Evolutionary conservation across 2,797 vertebrate genomes (phyloP), one percentile per base, ranked within the genome.

Genomic region (Macropodus opercularis): DNA sequence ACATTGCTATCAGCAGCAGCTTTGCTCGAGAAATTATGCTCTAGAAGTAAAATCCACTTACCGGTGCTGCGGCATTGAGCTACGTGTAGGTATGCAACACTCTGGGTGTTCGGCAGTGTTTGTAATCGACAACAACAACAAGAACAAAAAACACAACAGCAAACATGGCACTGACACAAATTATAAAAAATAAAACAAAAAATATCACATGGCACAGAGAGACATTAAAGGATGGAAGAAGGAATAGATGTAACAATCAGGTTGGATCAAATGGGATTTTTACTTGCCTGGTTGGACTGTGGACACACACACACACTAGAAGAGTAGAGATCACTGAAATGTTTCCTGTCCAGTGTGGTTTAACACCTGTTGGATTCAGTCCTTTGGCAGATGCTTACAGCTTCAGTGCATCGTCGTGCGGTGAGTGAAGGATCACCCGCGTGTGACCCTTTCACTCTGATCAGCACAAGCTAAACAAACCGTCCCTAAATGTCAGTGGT

Each of bases 381-480:
- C 52, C 52, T 46, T 49, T 39, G 43, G 60, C 78, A 77, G 67
- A 85, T 75, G 80, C 63, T 81, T 72, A 47, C 55, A 54, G 48
- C 44, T 55, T 69, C 47, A 41, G 36, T 39, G 46, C 55, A 69
- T 77, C 75, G 72, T 58, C 59, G 77, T 48, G 69, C 72, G 8
- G 27, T 66, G 78, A 79, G 62, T 67, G 80, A 80, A 46, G 78
- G 64, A 68, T 79, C 27, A 34, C 72, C 63, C 38, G 27, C 68
- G 50, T 69, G 65, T 74, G 74, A 85, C 71, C 71, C 60, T 13
- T 27, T 26, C 35, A 56, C 58, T 82, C 72, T 86, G 85, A 88
- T 86, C 78, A 77, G 44, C 56, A 24, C 64, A 57, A 80, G 66
- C 53, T 77, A 83, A 84, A 87, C 78, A 85, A 77, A 79, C 74